A percentile compares a stretch with the other conserved stretches of the same genome.
Evolutionary conservation across 1,140 invertebrate species (phyloP).

Genomic region (Elymnias hypermnestra): DNA sequence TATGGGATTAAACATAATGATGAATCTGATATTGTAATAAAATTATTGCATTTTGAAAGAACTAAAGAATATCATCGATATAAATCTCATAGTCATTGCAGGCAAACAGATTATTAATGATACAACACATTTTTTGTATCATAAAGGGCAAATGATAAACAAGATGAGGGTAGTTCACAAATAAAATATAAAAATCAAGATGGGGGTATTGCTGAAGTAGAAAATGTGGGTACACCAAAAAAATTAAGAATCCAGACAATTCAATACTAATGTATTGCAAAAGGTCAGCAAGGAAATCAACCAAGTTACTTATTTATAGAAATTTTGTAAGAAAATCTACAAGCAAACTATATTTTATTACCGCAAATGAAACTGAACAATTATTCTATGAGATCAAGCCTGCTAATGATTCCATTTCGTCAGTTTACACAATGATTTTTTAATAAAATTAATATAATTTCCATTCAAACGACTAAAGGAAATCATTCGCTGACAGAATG

Average conservation of each 20-base stretch:
- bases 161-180: no score
- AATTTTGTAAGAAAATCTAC: conserved; percentile 53
- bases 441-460: conserved; percentile 35
- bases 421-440: conserved; percentile 31
- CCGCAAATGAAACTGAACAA: conserved; percentile 20
- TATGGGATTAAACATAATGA: conserved; percentile 38
- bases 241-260: conserved; percentile 22
- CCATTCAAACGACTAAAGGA: conserved; percentile 30
- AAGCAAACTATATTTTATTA: conserved; percentile 36
- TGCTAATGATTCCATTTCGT: conserved; percentile 36
- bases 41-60: conserved; percentile 32
- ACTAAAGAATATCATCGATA: conserved; percentile 37
- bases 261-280: conserved; percentile 13
- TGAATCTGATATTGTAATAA: conserved; percentile 40
- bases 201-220: no score
- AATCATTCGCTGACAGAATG: no score
- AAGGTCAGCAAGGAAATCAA: conserved; percentile 48
- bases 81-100: conserved; percentile 36
- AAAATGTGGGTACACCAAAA: no score
- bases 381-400: conserved; percentile 44
- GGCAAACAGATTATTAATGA: conserved; percentile 18
- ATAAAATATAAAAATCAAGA: no score
- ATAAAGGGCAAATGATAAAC: neutral
- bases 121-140: neutral
- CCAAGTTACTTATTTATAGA: conserved; percentile 32